Evolutionary conservation across 2,888 invertebrate genomes (phyloP).

Genomic region (Nomada fucata): DNA sequence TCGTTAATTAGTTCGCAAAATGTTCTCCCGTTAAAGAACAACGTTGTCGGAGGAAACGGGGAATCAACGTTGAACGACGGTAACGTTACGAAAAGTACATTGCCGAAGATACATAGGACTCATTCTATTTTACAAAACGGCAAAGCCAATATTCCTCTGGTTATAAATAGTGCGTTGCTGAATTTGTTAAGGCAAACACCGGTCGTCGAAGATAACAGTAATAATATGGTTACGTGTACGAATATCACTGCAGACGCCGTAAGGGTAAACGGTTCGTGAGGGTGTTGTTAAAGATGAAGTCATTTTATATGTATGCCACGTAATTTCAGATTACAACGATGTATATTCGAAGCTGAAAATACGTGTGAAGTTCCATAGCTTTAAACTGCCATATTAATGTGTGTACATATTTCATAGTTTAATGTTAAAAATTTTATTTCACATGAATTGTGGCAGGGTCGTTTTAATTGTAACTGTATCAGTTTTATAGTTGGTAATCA

Average conservation of each 20-base stretch:
- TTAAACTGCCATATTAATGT: conserved; percentile 71
- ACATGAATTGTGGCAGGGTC: conserved; percentile 50
- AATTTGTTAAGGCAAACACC: conserved; percentile 79
- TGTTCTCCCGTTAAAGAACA: conserved; percentile 69
- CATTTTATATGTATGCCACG: background rate
- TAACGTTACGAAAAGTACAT: conserved; percentile 58
- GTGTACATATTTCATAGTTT: conserved; percentile 64
- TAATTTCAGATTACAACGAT: conserved; percentile 6
- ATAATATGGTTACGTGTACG: conserved; percentile 77
- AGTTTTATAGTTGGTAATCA: conserved; percentile 29
- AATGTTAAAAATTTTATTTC: conserved; percentile 45
- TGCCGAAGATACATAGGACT: conserved; percentile 75
- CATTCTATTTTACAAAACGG: conserved; percentile 76
- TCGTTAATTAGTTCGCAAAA: conserved; percentile 77
- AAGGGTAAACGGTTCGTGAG: conserved; percentile 76
- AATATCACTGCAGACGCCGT: conserved; percentile 79
- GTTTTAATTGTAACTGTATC: conserved; percentile 22
- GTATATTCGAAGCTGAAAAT: conserved; percentile 7
- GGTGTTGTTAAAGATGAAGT: conserved; percentile 9
- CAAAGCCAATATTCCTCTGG: conserved; percentile 81
- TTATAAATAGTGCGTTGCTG: conserved; percentile 80
- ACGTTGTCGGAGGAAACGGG: conserved; percentile 61
- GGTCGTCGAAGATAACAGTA: conserved; percentile 75
- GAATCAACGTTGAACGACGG: conserved; percentile 63
- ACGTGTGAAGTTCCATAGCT: conserved; percentile 61